Percentiles rank a stretch among this genome's conserved stretches.
These are phyloP conservation scores for Orius insidiosus DNA, from an alignment of 1,140 invertebrate genomes.

Conservation along the genomic window DNA sequence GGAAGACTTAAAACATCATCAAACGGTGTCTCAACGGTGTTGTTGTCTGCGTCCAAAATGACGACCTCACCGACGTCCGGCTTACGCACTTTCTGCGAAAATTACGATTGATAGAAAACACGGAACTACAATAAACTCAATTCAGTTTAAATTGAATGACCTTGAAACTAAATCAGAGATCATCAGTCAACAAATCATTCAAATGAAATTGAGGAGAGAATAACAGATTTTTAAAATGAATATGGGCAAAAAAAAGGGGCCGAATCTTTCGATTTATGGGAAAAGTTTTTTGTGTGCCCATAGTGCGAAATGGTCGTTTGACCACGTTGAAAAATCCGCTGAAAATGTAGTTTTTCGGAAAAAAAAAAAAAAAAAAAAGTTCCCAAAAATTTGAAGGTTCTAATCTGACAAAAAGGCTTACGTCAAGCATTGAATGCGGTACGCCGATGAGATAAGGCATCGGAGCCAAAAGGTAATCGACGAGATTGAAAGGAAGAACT, in stretches of 20 bases:
- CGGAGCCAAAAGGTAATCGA: slow-evolving; percentile 80
- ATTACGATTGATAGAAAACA: slow-evolving; percentile 3
- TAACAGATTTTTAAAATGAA: not conserved
- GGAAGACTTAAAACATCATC: slow-evolving; percentile 74
- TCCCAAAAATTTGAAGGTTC: not conserved
- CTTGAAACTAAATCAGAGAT: not conserved
- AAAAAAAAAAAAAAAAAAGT: slow-evolving; percentile 9
- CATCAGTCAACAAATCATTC: no score
- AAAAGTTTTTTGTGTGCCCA: not conserved
- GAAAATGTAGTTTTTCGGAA: no score
- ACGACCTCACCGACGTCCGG: slow-evolving; percentile 80
- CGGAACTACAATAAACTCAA: slow-evolving; percentile 1
- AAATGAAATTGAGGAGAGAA: no score
- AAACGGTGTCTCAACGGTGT: slow-evolving; percentile 68
- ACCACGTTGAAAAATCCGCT: no score
- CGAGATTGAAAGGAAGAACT: slow-evolving; percentile 59
- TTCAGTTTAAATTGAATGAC: not conserved
- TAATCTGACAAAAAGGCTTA: slow-evolving; percentile 25
- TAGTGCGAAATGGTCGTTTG: no score
- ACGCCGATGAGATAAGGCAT: slow-evolving; percentile 94
- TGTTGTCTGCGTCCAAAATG: slow-evolving; percentile 76
- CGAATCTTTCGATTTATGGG: not conserved
- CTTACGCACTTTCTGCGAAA: slow-evolving; percentile 43
- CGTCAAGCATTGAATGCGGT: slow-evolving; percentile 62
- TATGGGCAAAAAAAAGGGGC: not conserved